Percentiles rank a stretch among this genome's conserved stretches.
These are phyloP conservation scores for Thumatha senex DNA, from an alignment of 2,888 invertebrate genomes.

Conservation along the genomic window DNA sequence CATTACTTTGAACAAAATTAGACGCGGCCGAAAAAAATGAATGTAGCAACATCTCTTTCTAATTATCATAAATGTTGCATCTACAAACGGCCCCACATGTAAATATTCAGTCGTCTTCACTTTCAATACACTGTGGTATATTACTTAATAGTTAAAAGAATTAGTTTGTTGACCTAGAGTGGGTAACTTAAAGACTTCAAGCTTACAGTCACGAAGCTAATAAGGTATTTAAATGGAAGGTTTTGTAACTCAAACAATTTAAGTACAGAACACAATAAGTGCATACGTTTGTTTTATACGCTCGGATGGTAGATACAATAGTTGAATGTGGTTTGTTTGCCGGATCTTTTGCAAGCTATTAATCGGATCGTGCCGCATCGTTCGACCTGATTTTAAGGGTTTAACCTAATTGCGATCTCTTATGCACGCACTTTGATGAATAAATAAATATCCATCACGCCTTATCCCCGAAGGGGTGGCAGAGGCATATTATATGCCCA, in stretches of 20 bases:
- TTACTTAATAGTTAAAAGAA: slow-evolving; percentile 30
- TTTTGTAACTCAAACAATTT: slow-evolving; percentile 41
- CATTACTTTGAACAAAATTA: slow-evolving; percentile 51
- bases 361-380: slow-evolving; percentile 39
- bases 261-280: slow-evolving; percentile 29
- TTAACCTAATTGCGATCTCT: slow-evolving; percentile 19
- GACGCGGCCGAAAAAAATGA: slow-evolving; percentile 46
- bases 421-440: neutral
- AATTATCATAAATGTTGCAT: slow-evolving; percentile 60
- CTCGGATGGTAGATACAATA: slow-evolving; percentile 41
- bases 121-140: slow-evolving; percentile 32
- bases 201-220: slow-evolving; percentile 8
- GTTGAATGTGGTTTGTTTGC: slow-evolving; percentile 41
- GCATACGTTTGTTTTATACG: slow-evolving; percentile 33
- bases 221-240: slow-evolving; percentile 13
- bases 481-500: too few relatives aligned
- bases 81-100: slow-evolving; percentile 38
- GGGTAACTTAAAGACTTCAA: slow-evolving; percentile 11
- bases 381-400: slow-evolving; percentile 45
- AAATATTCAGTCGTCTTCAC: slow-evolving; percentile 28
- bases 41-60: slow-evolving; percentile 36
- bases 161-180: slow-evolving; percentile 22
- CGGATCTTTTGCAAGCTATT: slow-evolving; percentile 72
- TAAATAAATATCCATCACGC: too few relatives aligned
- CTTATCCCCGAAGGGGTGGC: too few relatives aligned